Percentiles rank a stretch among this genome's conserved stretches.
Conservation (phyloP, 1,140 invertebrate species). For the Drosophila asahinai region DNA sequence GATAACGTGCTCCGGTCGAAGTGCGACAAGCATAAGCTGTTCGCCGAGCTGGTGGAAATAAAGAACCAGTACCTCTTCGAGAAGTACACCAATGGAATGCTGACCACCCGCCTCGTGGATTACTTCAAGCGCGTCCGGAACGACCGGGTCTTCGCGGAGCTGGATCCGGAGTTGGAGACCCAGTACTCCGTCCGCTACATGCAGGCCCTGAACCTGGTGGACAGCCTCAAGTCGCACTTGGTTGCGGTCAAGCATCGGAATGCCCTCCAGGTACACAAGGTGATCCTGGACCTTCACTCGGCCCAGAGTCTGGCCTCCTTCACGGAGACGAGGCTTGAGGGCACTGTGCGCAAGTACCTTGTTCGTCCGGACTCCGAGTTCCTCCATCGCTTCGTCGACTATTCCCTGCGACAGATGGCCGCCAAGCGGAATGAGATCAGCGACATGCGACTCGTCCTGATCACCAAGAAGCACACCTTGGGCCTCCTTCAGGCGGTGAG, state of each 20-base stretch:
- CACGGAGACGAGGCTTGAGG: conserved; percentile 30
- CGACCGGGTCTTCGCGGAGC: not conserved
- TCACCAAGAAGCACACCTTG: conserved; percentile 55
- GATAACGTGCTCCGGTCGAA: not conserved
- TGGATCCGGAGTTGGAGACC: fast-evolving
- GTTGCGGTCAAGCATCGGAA: conserved; percentile 12
- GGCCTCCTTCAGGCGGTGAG: conserved; percentile 41
- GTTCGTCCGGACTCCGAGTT: conserved; percentile 12
- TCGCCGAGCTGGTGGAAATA: not conserved
- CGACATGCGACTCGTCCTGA: conserved; percentile 48
- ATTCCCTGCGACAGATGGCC: conserved; percentile 26
- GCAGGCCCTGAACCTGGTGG: conserved; percentile 6
- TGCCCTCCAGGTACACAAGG: conserved; percentile 2
- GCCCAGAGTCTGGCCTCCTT: not conserved
- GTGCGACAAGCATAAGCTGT: conserved; percentile 43
- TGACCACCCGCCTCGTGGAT: conserved; percentile 35
- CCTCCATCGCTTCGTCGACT: conserved; percentile 11
- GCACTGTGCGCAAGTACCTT: not conserved
- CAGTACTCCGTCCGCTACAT: conserved; percentile 2
- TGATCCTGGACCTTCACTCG: conserved; percentile 36
- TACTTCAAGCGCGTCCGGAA: conserved; percentile 44
- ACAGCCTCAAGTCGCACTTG: not conserved
- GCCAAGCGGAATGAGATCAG: conserved; percentile 60
- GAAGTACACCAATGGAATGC: conserved; percentile 7
- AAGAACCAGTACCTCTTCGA: not conserved